phyloP scores from a whole-genome alignment of 2,113 vertebrate species.

The Mugil cephalus region DNA sequence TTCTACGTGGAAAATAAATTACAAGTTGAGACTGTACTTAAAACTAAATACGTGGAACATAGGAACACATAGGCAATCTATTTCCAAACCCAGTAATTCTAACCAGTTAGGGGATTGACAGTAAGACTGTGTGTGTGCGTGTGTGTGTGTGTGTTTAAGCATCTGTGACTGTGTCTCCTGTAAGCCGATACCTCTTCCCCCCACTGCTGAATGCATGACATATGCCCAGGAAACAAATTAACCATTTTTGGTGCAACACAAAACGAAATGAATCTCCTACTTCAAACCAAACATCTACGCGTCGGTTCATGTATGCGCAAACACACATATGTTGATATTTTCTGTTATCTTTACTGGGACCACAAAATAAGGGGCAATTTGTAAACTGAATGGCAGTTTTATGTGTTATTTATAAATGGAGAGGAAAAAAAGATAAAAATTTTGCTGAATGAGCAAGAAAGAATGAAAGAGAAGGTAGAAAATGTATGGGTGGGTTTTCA shows the following conservation, averaged over 20 bases:
- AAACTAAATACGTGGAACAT: constrained; percentile 54
- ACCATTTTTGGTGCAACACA: constrained; percentile 40
- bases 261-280: constrained; percentile 43
- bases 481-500: constrained; percentile 1
- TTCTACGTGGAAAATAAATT: constrained; percentile 67
- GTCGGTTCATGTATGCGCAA: neutral
- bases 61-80: constrained; percentile 54
- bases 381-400: neutral
- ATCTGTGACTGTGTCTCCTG: constrained; percentile 63
- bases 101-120: constrained; percentile 58
- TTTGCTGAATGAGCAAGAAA: neutral
- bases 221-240: constrained; percentile 68
- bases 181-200: constrained; percentile 62
- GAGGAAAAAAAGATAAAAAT: neutral
- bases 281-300: constrained; percentile 8
- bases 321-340: too few relatives aligned
- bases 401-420: neutral
- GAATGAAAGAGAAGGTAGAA: neutral
- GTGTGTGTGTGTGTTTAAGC: constrained; percentile 45
- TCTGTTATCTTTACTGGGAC: neutral
- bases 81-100: constrained; percentile 72
- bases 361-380: neutral
- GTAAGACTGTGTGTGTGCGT: constrained; percentile 33
- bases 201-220: constrained; percentile 59
- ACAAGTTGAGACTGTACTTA: constrained; percentile 56